A percentile compares a stretch with the other conserved stretches of the same genome.
Conservation (phyloP, 2,113 vertebrate genomes). For the Condylura cristata region DNA sequence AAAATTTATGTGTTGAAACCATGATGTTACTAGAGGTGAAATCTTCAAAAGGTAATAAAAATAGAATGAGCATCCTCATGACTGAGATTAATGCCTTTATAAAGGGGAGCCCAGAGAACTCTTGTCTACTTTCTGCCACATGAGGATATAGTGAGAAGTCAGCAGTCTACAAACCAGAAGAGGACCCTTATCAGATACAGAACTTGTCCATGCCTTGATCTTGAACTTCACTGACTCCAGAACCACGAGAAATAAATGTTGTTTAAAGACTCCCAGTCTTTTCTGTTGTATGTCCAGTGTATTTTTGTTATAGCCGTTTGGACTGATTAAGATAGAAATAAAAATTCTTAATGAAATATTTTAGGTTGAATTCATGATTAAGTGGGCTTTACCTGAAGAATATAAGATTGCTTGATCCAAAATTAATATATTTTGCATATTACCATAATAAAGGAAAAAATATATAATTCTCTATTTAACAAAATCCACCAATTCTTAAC, state of each 20-base stretch:
- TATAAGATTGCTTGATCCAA: not conserved
- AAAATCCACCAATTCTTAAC: slow-evolving; percentile 40
- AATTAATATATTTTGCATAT: not conserved
- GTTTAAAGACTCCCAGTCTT: not conserved
- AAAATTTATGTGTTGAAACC: not conserved
- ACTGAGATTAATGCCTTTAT: not conserved
- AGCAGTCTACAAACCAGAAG: not conserved
- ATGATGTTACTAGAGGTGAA: not conserved
- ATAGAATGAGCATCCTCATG: not conserved
- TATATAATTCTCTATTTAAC: not conserved
- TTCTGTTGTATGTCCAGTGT: not conserved
- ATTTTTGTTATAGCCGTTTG: not conserved
- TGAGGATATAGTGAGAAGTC: not conserved
- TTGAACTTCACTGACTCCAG: not conserved
- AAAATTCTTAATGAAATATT: not conserved
- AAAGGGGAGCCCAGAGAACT: not conserved
- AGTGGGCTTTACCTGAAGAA: not conserved
- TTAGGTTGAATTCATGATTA: not conserved
- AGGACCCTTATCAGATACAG: not conserved
- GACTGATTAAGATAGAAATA: not conserved
- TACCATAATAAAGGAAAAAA: not conserved
- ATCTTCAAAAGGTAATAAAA: not conserved
- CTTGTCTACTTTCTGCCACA: not conserved
- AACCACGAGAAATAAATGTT: slow-evolving; percentile 6
- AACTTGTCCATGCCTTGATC: not conserved